Evolutionary conservation across 2,113 vertebrate species (phyloP), one percentile per base, ranked within the genome.

Genomic region (Calidris pugnax): DNA sequence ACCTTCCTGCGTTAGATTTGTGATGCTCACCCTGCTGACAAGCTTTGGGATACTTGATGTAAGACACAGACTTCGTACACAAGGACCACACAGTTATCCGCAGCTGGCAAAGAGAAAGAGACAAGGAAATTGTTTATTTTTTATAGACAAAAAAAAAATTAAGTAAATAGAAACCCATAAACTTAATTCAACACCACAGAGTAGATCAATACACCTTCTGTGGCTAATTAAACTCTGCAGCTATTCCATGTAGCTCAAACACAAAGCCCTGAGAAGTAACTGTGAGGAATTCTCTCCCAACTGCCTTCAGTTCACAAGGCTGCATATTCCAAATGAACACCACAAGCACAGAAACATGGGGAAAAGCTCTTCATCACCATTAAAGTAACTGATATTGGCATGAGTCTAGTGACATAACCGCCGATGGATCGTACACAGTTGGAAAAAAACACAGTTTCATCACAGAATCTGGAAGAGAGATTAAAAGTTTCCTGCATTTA

Each of bases 1-100:
- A n/a, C 30, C 17, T 37, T 62, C 28, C n/a, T 9, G 11, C 5
- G 6, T 32, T 3, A 18, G 20, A 14, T 37, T 10, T 33, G 64
- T 27, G 83, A 48, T 67, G 98, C 99, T 99, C 86, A 99, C 99
- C 99, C 95, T 99, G 99, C 89, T 98, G 99, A 96, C 99, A 99
- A 1, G 99, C 98, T 96, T 99, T 99, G 60, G 99, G 99, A 90
- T 99, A 99, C 95, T 99, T 99, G 98, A 99, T 99, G 97, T 99
- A 99, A 41, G 99, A 99, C 30, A 99, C 99, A 6, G 99, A 99
- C 95, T 99, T 99, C 7, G 99, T 99, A 97, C 99, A 99, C 95
- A 99, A 90, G 72, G 99, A 99, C 99, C 99, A 99, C 95, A 99
- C 99, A 0, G 99, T 99, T 97, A 99, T 97, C 95, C 99, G 98